Conservation (phyloP, 2,888 invertebrate genomes). For the Pseudococcus jackbeardsleyi region DNA sequence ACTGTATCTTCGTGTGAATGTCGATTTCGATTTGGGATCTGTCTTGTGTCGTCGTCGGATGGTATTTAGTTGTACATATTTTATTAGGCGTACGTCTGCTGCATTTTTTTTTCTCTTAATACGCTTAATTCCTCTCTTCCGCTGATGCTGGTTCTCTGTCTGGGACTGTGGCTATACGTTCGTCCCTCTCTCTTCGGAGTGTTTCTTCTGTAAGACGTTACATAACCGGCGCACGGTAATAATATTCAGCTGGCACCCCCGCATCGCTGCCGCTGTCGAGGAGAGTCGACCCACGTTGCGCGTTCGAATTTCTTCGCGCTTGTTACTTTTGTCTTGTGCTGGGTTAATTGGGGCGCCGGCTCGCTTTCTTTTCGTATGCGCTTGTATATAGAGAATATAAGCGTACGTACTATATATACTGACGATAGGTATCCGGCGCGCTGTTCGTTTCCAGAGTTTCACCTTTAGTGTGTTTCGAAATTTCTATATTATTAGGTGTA, state of each 20-base stretch:
- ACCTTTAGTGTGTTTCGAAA: slow-evolving; percentile 59
- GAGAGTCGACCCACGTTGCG: slow-evolving; percentile 1
- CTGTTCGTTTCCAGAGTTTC: slow-evolving; percentile 31
- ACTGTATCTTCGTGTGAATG: neutral
- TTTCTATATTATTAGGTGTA: slow-evolving; percentile 53
- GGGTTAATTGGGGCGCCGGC: slow-evolving; percentile 61
- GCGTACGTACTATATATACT: neutral
- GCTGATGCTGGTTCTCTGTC: neutral
- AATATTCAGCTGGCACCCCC: slow-evolving; percentile 19
- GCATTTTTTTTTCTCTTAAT: neutral
- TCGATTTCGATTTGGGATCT: neutral
- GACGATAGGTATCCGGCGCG: neutral
- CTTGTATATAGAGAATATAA: neutral
- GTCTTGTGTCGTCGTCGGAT: too few relatives aligned
- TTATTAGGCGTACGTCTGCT: neutral
- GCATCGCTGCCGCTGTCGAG: slow-evolving; percentile 2
- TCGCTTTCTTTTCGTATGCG: neutral
- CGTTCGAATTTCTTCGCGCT: slow-evolving; percentile 24
- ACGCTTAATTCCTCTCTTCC: slow-evolving; percentile 20
- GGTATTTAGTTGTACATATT: neutral
- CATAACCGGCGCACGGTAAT: slow-evolving; percentile 12
- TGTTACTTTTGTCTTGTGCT: slow-evolving; percentile 18
- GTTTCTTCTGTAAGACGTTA: slow-evolving; percentile 8
- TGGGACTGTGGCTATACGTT: neutral
- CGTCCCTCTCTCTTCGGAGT: neutral